Evolutionary conservation across 2,888 invertebrate species (phyloP), one percentile per base, ranked within the genome.

Genomic region (Stictocephala bisonia): DNA sequence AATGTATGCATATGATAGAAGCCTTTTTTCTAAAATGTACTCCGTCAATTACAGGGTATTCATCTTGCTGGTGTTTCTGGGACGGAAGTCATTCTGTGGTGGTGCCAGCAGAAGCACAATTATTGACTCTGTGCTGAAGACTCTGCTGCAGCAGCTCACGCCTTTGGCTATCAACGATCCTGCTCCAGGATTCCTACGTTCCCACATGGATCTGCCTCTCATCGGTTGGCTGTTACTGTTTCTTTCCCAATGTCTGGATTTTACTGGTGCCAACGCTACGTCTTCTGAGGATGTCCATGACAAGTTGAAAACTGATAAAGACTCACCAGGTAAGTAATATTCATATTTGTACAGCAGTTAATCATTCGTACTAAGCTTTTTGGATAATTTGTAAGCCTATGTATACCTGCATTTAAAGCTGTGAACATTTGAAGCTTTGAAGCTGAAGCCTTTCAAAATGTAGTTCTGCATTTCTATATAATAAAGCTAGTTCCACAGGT

Each of bases 21-120:
- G n/a, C 35, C 11, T 35, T 35, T 35, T 35, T 13, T 35, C 35
- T 13, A 9, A 35, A 35, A 6, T 9, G 35, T 7, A 35, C 11
- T 35, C 7, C 11, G 35, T 35, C 35, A 56, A 9, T n/a, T n/a
- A 2, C 83, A 92, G 94, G 81, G 93, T 96, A 75, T 94, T 97
- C 81, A 91, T 96, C 78, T 86, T 96, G 74, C 85, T 96, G 76
- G 92, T 94, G 77, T 95, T 94, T 84, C 88, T 97, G 86, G 93
- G 93, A 71, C 92, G 95, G 80, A 93, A 93, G 82, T 93, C 92
- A 75, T 86, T 92, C 80, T 66, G 66, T 15, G 78, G 79, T 3
- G 78, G 79, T 29, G 78, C 78, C 44, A 77, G 77, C 27, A 75
- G 77, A 31, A 74, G 76, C 50, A 76, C 77, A n/a, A 81, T 83